A percentile compares a stretch with the other conserved stretches of the same genome.
Evolutionary conservation across 2,797 vertebrate genomes (phyloP).

Genomic region (Schizopygopsis pylzovi): DNA sequence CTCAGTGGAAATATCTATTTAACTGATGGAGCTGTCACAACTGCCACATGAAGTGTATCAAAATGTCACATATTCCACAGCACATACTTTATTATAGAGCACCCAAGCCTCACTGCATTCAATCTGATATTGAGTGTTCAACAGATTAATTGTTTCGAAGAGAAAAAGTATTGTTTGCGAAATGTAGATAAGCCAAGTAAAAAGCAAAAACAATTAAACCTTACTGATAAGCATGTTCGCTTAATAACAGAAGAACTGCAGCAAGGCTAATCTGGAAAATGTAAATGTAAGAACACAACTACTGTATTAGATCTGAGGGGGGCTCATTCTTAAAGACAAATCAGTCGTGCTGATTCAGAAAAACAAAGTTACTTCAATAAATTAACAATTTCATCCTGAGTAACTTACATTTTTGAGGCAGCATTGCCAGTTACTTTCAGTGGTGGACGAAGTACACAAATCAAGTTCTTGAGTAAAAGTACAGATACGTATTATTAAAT

Average conservation of each 20-base stretch:
- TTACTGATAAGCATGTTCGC: constrained; percentile 3
- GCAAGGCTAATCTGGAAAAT: constrained; percentile 2
- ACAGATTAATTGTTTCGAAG: constrained; percentile 28
- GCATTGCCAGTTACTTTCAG: not conserved
- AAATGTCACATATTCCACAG: constrained; percentile 17
- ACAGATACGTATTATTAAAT: too few species aligned
- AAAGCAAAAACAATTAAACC: constrained; percentile 46
- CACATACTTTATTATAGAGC: not conserved
- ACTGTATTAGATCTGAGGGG: not conserved
- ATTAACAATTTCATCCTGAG: not conserved
- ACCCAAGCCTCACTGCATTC: constrained; percentile 23
- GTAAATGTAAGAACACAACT: not conserved
- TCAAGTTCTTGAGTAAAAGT: too few species aligned
- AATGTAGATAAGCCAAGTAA: not conserved
- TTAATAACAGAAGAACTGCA: constrained; percentile 2
- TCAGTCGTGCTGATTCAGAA: not conserved
- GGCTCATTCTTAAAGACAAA: not conserved
- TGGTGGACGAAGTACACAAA: too few species aligned
- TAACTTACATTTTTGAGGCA: not conserved
- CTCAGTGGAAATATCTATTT: constrained; percentile 32
- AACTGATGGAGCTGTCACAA: constrained; percentile 36
- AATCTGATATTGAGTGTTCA: constrained; percentile 25
- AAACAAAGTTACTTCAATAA: not conserved
- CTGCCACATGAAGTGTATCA: constrained; percentile 43
- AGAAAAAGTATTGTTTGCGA: constrained; percentile 50